Percentiles rank a stretch among this genome's conserved stretches.
Conservation (phyloP, 2,113 vertebrate species). For the Bubo scandiacus region DNA sequence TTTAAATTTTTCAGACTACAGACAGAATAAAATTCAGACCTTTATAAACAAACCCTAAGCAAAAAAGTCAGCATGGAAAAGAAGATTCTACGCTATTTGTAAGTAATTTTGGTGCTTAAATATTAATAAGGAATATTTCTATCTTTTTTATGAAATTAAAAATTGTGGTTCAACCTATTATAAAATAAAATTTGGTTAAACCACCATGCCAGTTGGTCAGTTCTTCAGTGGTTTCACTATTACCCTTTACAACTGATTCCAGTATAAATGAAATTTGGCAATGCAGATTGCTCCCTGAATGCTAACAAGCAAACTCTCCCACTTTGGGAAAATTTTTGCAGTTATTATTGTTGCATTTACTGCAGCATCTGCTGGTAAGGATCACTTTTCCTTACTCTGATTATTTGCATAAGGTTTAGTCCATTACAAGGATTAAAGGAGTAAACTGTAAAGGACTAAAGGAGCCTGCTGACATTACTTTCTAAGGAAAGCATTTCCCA, state of each 20-base stretch:
- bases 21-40: constrained; percentile 37
- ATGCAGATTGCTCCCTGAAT: background rate
- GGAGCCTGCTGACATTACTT: background rate
- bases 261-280: background rate
- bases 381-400: background rate
- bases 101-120: background rate
- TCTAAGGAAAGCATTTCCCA: background rate
- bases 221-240: constrained; percentile 6
- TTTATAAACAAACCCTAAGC: constrained; percentile 29
- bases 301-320: background rate
- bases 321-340: background rate
- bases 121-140: background rate
- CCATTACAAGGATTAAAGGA: background rate
- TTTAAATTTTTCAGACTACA: constrained; percentile 49
- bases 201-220: background rate
- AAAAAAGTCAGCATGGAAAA: background rate
- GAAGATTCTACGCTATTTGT: background rate
- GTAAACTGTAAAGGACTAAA: background rate
- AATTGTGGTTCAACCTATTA: background rate
- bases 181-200: constrained; percentile 25
- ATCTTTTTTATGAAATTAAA: background rate
- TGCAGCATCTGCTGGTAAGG: background rate
- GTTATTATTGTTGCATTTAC: background rate
- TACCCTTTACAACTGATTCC: background rate
- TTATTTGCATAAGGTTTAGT: background rate